Conservation (phyloP, 2,113 vertebrate genomes). For the Dromaius novaehollandiae region DNA sequence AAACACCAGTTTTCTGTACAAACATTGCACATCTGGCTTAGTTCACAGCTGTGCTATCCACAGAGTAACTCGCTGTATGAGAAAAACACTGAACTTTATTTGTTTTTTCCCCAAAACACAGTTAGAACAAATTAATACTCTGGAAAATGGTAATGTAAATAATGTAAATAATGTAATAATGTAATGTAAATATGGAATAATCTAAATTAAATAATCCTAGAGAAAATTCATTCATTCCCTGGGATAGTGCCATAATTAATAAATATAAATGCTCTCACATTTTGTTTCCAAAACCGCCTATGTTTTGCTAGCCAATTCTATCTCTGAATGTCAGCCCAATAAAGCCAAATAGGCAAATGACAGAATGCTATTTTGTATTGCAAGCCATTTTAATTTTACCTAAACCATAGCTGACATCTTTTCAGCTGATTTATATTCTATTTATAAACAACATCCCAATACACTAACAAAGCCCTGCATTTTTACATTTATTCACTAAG, state of each 20-base stretch:
- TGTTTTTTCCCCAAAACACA: not conserved
- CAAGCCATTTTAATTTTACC: not conserved
- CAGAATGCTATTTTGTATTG: not conserved
- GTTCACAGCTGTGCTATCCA: not conserved
- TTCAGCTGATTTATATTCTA: not conserved
- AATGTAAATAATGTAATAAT: not conserved
- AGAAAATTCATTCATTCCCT: constrained; percentile 24
- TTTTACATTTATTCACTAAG: not conserved
- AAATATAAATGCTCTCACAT: not conserved
- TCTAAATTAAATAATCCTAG: not conserved
- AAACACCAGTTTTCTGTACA: not conserved
- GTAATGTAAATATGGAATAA: not conserved
- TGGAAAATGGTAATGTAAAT: not conserved
- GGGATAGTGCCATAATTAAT: not conserved
- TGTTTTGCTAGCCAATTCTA: not conserved
- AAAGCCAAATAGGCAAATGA: not conserved
- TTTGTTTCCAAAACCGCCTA: not conserved
- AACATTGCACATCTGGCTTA: not conserved
- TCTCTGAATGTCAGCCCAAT: not conserved
- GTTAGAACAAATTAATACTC: not conserved
- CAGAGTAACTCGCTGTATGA: not conserved
- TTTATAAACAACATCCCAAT: not conserved
- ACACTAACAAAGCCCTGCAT: not conserved
- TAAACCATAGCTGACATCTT: not conserved
- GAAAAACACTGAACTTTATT: not conserved